A percentile compares a stretch with the other conserved stretches of the same genome.
Conservation (phyloP, 1,140 invertebrate species). For the Lasaia peninsularis region DNA sequence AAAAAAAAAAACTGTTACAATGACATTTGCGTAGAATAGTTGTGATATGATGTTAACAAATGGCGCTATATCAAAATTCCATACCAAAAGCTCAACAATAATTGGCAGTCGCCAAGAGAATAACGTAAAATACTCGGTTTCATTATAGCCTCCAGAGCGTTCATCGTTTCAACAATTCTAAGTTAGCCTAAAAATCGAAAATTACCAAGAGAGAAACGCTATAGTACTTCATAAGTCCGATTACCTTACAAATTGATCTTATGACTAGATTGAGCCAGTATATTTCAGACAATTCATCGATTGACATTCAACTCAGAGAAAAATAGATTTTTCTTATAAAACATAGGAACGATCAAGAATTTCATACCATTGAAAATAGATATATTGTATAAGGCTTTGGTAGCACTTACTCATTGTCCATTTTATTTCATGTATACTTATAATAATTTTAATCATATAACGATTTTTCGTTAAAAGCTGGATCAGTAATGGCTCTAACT, state of each 20-base stretch:
- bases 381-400: slow-evolving; percentile 30
- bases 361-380: slow-evolving; percentile 45
- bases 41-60: too few species aligned
- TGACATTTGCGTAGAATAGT: too few species aligned
- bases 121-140: background rate
- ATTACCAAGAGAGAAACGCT: slow-evolving; percentile 54
- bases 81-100: too few species aligned
- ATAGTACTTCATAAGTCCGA: slow-evolving; percentile 54
- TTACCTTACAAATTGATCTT: slow-evolving; percentile 70
- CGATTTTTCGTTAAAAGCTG: slow-evolving; percentile 65
- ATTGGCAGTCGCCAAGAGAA: too few species aligned
- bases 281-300: slow-evolving; percentile 52
- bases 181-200: slow-evolving; percentile 60
- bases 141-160: background rate
- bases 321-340: slow-evolving; percentile 68
- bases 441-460: slow-evolving; percentile 50
- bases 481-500: slow-evolving; percentile 47
- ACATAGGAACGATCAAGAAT: slow-evolving; percentile 65
- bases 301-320: slow-evolving; percentile 46
- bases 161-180: background rate
- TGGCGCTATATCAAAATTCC: too few species aligned
- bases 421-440: slow-evolving; percentile 53
- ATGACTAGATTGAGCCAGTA: slow-evolving; percentile 77
- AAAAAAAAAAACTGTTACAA: too few species aligned
- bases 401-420: slow-evolving; percentile 29